Conservation (phyloP, 64 coral and sea anemone genomes). For the Acropora yongei region DNA sequence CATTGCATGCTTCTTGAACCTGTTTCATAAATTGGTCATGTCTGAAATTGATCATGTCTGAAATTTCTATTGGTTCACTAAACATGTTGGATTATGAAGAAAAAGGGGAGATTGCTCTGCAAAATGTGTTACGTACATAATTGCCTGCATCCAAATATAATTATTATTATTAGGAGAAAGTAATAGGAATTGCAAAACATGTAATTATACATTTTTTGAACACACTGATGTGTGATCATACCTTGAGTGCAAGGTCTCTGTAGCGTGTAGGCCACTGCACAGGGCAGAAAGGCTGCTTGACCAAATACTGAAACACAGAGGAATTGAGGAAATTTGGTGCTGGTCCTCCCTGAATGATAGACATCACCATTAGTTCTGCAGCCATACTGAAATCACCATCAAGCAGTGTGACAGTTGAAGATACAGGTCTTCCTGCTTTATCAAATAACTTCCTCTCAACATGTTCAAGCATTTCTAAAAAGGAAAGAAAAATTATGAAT, state of each 20-base stretch:
- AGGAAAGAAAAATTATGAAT: neutral
- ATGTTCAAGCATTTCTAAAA: neutral
- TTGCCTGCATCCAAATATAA: too few species aligned
- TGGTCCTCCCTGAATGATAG: neutral
- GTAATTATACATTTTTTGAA: too few species aligned
- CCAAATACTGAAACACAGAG: neutral
- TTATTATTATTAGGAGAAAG: too few species aligned
- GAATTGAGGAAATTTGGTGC: neutral
- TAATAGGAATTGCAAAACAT: too few species aligned
- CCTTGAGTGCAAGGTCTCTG: neutral
- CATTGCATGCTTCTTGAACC: conserved; percentile 17
- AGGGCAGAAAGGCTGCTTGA: neutral
- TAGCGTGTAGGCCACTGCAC: neutral
- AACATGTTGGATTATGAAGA: too few species aligned
- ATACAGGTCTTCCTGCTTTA: neutral
- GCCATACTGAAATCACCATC: neutral
- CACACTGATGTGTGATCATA: neutral
- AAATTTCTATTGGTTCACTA: neutral
- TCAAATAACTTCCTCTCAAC: neutral
- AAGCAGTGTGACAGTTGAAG: neutral
- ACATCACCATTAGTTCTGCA: neutral
- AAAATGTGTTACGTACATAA: too few species aligned
- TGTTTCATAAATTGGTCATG: neutral
- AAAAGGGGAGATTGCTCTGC: too few species aligned
- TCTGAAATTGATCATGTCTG: neutral